Base-by-base conservation (phyloP, 1,140 invertebrate genomes). In the Aphis craccivora region DNA sequence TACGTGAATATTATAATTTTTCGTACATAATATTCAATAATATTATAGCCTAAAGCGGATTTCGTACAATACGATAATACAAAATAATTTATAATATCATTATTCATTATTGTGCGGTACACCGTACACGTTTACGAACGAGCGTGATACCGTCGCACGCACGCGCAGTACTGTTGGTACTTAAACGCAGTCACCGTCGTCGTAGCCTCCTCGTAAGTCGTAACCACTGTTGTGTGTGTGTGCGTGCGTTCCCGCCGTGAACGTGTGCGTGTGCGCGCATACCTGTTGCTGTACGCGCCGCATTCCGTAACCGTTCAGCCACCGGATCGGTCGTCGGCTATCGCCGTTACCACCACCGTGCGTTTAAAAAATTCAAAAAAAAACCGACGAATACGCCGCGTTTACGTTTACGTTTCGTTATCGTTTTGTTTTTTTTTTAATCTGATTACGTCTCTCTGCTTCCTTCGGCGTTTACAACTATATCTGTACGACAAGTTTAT, bases 291-390 rank as follows among this genome's bases (percentile, higher is more conserved):
- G 48, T 40, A 1, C 35, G 45, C 76, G 35, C 81, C 76, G 91
- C 91, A 93, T 93, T 93, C 91, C 91, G 91, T 55, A 93, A 93
- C 43, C 91, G 76, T n/a, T 45, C 25, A 83, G 45, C 81, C 91
- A 53, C 25, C 81, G n/a, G 81, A 20, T 93, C 48, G 91, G 91
- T 84, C 91, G 76, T 83, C 81, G 35, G 81, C n/a, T 67, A 43
- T n/a, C 30, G 90, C 45, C 48, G 91, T 43, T 45, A 37, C n/a
- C 22, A 53, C 48, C 22, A 14, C 6, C 14, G 35, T 45, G 40
- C 43, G 9, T 45, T 67, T 9, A 90, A 20, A 2, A n/a, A 88
- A 48, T 23, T 30, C 25, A n/a, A 88, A 51, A 89, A 37, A 89
- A 89, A 11, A 37, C 25, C 87, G 87, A 35, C 87, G 8, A 89